These are phyloP conservation scores for Anthonomus grandis DNA, from an alignment of 1,140 invertebrate species.

Conservation along the genomic window DNA sequence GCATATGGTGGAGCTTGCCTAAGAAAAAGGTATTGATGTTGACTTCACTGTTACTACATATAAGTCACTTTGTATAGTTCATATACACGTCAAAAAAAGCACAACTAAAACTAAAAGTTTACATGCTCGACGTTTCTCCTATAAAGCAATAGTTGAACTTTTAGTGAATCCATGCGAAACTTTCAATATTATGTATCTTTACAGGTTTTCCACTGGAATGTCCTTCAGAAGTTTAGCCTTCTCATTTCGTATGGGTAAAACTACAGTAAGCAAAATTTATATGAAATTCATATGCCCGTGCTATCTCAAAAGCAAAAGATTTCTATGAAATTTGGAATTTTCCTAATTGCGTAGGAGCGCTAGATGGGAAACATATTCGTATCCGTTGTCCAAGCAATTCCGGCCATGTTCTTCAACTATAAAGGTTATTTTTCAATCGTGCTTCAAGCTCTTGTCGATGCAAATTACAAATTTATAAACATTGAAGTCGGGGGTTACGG, in stretches of 20 bases:
- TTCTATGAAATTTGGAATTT: constrained; percentile 47
- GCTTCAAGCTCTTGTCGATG: constrained; percentile 47
- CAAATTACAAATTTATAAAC: constrained; percentile 48
- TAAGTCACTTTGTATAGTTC: constrained; percentile 1
- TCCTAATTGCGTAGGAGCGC: too few relatives aligned
- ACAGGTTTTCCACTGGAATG: constrained; percentile 22
- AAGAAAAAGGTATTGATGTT: neutral
- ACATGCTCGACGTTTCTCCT: neutral
- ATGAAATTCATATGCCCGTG: constrained; percentile 37
- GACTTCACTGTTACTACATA: constrained; percentile 16
- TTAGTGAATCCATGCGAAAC: neutral
- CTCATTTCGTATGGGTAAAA: constrained; percentile 34
- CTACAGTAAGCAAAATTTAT: constrained; percentile 40
- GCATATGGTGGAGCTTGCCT: too few relatives aligned
- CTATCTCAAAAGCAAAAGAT: constrained; percentile 28
- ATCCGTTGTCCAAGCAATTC: constrained; percentile 40
- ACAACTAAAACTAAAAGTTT: neutral
- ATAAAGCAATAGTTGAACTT: neutral
- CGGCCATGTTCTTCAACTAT: constrained; percentile 50
- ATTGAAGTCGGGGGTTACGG: constrained; percentile 51
- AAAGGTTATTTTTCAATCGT: constrained; percentile 50
- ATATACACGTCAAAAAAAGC: constrained; percentile 10
- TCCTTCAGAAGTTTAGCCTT: constrained; percentile 39
- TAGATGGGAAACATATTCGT: constrained; percentile 50
- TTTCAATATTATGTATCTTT: constrained; percentile 13